Evolutionary conservation across 1,140 invertebrate species (phyloP), one percentile per base, ranked within the genome.

Genomic region (Nasonia vitripennis): DNA sequence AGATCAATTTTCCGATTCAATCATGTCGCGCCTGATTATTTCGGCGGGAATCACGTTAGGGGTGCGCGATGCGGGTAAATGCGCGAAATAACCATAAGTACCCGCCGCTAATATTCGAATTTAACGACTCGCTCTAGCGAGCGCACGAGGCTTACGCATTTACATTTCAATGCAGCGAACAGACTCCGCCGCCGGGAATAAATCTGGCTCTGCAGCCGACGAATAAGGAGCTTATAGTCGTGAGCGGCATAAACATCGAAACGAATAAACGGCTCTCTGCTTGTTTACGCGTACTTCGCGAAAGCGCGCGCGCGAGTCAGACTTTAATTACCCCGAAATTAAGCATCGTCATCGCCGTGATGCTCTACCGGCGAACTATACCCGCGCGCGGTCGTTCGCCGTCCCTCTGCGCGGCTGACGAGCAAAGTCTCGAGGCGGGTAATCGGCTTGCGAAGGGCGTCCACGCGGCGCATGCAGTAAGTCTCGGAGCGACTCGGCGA

Each of bases 271-370:
- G 27, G 74, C 34, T 74, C 27, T 17, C 34, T 23, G n/a, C 10
- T 37, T 37, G 34, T 71, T 71, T 2, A 71, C 23, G 68, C 23
- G 0, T 10, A 27, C 5, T 17, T 81, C 41, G 27, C 41, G 7
- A 11, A 20, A 73, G 2, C 12, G 14, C 12, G 11, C 12, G 48
- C 48, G 14, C 48, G 11, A 11, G 10, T 55, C 17, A 55, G 41
- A 45, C 41, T 81, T 55, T 81, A 73, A 71, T 81, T 71, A 71
- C 14, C 23, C 0, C 20, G 12, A 23, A 70, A 81, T 48, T 81
- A 2, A 27, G 51, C 51, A 11, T 37, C 11, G 10, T 9, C 9
- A 45, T n/a, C 27, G 48, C 2, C 14, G 41, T 9, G 9, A 45
- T 45, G 41, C 41, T 45, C 9, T 9, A 45, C 6, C 3, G 34